Percentiles rank a stretch among this genome's conserved stretches.
These are phyloP conservation scores for Puntigrus tetrazona DNA, from an alignment of 2,113 vertebrate species.

Conservation along the genomic window DNA sequence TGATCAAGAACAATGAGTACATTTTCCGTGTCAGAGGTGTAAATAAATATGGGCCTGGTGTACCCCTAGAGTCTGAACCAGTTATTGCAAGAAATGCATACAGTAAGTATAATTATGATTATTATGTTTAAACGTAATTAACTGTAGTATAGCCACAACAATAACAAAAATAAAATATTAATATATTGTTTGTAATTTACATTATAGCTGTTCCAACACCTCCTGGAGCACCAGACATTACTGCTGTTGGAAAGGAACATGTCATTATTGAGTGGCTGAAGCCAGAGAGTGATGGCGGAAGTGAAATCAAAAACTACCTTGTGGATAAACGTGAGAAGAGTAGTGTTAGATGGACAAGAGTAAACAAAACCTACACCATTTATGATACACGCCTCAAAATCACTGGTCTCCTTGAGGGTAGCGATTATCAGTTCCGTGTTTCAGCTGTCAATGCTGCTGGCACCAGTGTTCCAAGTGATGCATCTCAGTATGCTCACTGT, in stretches of 20 bases:
- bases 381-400: constrained; percentile 97
- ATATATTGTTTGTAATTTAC: constrained; percentile 50
- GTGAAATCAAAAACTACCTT: constrained; percentile 91
- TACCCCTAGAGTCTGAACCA: constrained; percentile 87
- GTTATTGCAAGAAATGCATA: constrained; percentile 92
- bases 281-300: constrained; percentile 94
- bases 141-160: neutral
- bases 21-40: constrained; percentile 94
- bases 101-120: constrained; percentile 80
- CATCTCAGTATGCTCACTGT: constrained; percentile 90
- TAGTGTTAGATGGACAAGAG: constrained; percentile 94
- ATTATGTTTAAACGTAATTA: neutral
- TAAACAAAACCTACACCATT: constrained; percentile 91
- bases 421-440: constrained; percentile 97
- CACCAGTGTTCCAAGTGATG: constrained; percentile 91
- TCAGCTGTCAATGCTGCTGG: constrained; percentile 93
- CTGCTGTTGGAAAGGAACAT: constrained; percentile 86
- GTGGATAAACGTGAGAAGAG: constrained; percentile 96
- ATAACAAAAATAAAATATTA: neutral
- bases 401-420: constrained; percentile 87
- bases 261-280: constrained; percentile 95
- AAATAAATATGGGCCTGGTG: constrained; percentile 93
- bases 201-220: constrained; percentile 84
- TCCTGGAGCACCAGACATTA: constrained; percentile 86
- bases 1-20: constrained; percentile 98